Base-by-base conservation (phyloP, 2,113 vertebrate species). In the Nothoprocta perdicaria region DNA sequence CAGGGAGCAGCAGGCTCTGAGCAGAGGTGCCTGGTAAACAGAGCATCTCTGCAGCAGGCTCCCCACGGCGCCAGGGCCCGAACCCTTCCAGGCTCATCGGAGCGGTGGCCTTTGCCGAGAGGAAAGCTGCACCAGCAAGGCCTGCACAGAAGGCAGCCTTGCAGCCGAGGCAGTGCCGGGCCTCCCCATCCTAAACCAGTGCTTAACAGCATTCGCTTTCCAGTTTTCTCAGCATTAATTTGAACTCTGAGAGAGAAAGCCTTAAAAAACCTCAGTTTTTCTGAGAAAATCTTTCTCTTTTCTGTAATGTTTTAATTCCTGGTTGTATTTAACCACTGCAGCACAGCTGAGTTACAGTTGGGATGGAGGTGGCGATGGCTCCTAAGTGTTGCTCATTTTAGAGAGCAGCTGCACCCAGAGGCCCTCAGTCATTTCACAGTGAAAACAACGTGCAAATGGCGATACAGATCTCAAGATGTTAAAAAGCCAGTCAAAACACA, bases 31-130 rank as follows among this genome's bases (percentile, higher is more conserved):
- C 33, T 74, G 0, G 1, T 61, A 63, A 83, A 46, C 33, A 67
- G 17, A 92, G 68, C 50, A 53, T 71, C 76, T 65, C 61, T 92
- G 63, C 84, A 89, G 72, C 72, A 77, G 86, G 78, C 84, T 89
- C 4, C 15, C 75, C 35, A 58, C 53, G 61, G 87, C 55, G 81
- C 57, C 76, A 41, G 26, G 22, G 38, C 22, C 55, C 26, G 62
- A 89, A 95, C 80, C 55, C 52, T 91, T 86, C 72, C 85, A 38
- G 72, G 58, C 40, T 83, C 60, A 48, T 74, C 80, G 79, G 92
- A 89, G 80, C 72, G 85, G 86, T 35, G 58, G 79, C 24, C 84
- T 89, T 71, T 74, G 55, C 48, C 55, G 71, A 6, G 33, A 50
- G 23, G 46, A 86, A 69, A 94, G 41, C 38, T 76, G 62, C 55